A percentile compares a stretch with the other conserved stretches of the same genome.
Evolutionary conservation across 2,797 vertebrate genomes (phyloP).

Genomic region (Peromyscus aztecus): DNA sequence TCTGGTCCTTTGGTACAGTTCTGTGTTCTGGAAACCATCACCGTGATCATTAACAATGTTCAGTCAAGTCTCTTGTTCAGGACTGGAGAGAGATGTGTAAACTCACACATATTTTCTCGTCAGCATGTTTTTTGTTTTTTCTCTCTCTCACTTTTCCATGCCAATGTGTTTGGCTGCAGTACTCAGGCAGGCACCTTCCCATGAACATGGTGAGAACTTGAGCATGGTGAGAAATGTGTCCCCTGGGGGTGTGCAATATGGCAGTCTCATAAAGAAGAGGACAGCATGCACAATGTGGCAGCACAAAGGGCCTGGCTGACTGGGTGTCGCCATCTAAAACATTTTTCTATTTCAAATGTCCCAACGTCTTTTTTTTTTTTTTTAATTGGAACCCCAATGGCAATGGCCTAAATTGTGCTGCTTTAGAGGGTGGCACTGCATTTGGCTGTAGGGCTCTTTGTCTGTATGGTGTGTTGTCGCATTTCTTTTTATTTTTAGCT

Average conservation of each 20-base stretch:
- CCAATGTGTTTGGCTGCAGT: background rate
- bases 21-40: background rate
- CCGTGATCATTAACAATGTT: background rate
- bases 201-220: accelerated
- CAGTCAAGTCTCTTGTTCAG: background rate
- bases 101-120: background rate
- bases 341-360: background rate
- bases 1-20: background rate
- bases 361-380: background rate
- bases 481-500: background rate
- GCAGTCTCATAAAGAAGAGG: background rate
- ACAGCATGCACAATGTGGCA: background rate
- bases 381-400: background rate
- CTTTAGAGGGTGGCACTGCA: background rate
- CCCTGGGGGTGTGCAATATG: background rate
- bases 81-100: background rate
- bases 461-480: no score
- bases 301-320: background rate
- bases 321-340: background rate
- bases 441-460: background rate
- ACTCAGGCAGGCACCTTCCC: background rate
- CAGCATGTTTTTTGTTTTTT: accelerated
- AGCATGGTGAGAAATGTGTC: accelerated
- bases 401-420: background rate
- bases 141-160: background rate